Evolutionary conservation across 2,888 invertebrate species (phyloP), one percentile per base, ranked within the genome.

Genomic region (Scrobipalpa costella): DNA sequence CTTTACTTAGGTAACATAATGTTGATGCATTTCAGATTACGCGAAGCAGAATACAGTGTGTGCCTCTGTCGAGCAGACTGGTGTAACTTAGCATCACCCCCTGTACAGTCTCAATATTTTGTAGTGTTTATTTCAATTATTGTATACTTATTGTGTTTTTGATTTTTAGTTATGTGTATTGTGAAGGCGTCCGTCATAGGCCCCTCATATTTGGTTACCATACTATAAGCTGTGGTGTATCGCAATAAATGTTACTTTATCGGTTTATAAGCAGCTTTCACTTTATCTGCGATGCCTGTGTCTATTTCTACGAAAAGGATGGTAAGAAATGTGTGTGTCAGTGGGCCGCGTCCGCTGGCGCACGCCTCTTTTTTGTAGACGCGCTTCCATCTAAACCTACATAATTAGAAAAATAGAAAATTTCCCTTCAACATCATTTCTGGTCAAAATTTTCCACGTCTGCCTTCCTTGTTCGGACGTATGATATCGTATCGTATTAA

Each of bases 291-390:
- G 85, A 80, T 84, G 84, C 79, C 84, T 83, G 79, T 81, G 81
- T 88, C 78, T 88, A 84, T 88, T 88, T 91, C 90, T 85, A 81
- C 85, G 90, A 90, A 90, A 88, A 89, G 86, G 87, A 86, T 83
- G 82, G 87, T 83, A 90, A 90, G 88, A 90, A 91, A 75, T 83
- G 85, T 85, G 82, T 86, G 83, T 90, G 90, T 90, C 79, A 91
- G 90, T 91, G 85, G 86, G 89, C 76, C 90, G 87, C 82, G 87
- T 86, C 88, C 88, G 89, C 80, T 79, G 84, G 71, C 73, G 82
- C 79, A 76, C 78, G 78, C 78, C 75, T 74, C 75, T 78, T 86
- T 88, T 89, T 88, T 89, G 82, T 86, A 71, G 73, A 78, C 78
- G 69, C 73, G 74, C 76, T 75, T 81, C 83, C 79, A 82, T 81